Conservation (phyloP, 2,888 invertebrate genomes). For the Anthophora plumipes region DNA sequence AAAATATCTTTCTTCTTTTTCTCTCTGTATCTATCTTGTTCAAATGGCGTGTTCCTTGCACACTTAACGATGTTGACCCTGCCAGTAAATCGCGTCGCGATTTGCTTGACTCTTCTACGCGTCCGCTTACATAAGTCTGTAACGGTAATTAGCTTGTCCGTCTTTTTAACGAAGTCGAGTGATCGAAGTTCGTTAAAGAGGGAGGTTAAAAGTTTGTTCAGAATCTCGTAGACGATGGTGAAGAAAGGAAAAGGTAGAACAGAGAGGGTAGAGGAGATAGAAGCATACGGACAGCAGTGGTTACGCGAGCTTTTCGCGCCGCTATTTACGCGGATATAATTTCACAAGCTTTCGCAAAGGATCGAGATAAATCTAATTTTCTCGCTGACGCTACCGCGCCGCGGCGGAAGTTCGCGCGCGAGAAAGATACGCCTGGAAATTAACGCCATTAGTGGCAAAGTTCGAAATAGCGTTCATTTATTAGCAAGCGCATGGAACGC, state of each 20-base stretch:
- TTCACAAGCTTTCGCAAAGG: conserved; percentile 31
- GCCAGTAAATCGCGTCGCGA: conserved; percentile 58
- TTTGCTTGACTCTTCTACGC: conserved; percentile 25
- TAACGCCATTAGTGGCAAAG: conserved; percentile 55
- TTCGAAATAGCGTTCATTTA: conserved; percentile 52
- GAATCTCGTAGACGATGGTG: background rate
- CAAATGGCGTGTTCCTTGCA: conserved; percentile 31
- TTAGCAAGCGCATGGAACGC: conserved; percentile 28
- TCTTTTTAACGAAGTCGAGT: conserved; percentile 33
- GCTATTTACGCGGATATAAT: conserved; percentile 60
- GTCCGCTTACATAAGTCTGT: conserved; percentile 57
- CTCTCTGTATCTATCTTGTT: background rate
- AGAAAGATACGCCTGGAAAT: conserved; percentile 29
- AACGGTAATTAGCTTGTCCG: conserved; percentile 64
- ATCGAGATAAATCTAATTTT: conserved; percentile 66
- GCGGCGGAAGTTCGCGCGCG: conserved; percentile 25
- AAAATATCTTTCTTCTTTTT: background rate
- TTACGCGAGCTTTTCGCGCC: conserved; percentile 25
- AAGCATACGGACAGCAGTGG: conserved; percentile 20
- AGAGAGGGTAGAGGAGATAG: too few relatives aligned
- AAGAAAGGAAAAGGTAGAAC: too few relatives aligned
- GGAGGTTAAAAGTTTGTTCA: too few relatives aligned
- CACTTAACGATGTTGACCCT: conserved; percentile 47
- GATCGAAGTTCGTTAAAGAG: too few relatives aligned
- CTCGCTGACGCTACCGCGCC: conserved; percentile 29